Evolutionary conservation across 92 coral and sea anemone genomes (phyloP), one percentile per base, ranked within the genome.

Genomic region (Diadumene lineata): DNA sequence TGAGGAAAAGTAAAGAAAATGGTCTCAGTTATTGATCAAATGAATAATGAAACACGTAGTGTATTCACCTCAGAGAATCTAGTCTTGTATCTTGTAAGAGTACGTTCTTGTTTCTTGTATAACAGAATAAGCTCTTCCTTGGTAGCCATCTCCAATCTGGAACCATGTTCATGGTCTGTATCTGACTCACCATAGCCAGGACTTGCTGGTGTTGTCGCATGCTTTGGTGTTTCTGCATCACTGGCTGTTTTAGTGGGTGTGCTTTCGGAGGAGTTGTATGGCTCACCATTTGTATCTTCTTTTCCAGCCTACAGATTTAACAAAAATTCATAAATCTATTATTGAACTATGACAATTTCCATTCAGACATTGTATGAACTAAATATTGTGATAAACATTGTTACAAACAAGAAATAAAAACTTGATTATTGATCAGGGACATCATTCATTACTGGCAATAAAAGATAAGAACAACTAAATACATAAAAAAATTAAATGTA

Each of bases 61-160:
- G 18, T 62, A 30, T 71, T 21, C 33, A 90, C 96, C 96, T 90
- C 96, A 33, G 96, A 90, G 81, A 94, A 94, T 75, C 97, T 88
- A 10, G 92, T 86, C 79, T 94, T 94, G 78, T 94, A 94, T 26
- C 98, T 88, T 9, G 92, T 60, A 66, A 94, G 76, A 19, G 86
- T 89, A 62, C 92, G 84, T 50, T 92, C 98, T 79, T 94, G 97
- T 48, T 94, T 94, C 68, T 76, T 94, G 50, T 81, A 89, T 81
- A 92, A 60, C 22, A 82, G 70, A 34, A 94, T 69, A n/a, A 94
- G 30, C 53, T 94, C 98, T 13, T 94, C 98, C 73, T 86, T 94
- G 11, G 90, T 74, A 0, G 89, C 86, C 65, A 84, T 81, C 31
- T 94, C 98, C 66, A 88, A 58, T 25, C 91, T 64, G 26, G 80